Evolutionary conservation across 2,113 vertebrate genomes (phyloP).

Genomic region (Cyanocitta stelleri): DNA sequence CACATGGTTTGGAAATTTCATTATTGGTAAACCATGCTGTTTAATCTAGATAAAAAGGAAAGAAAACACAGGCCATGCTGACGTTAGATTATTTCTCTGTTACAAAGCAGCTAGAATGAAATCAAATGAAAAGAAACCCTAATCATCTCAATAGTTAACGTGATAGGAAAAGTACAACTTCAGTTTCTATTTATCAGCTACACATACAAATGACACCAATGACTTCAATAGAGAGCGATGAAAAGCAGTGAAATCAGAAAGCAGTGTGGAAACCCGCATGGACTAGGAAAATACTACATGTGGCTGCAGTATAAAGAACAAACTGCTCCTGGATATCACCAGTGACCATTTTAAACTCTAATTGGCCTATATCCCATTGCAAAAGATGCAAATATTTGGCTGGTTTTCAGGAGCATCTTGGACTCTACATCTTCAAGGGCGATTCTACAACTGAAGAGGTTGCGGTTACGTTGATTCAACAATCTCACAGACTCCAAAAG

Average conservation of each 20-base stretch:
- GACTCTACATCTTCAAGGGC: neutral
- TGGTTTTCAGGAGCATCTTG: neutral
- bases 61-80: neutral
- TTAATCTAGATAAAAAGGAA: neutral
- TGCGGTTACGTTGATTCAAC: neutral
- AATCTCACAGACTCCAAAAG: neutral
- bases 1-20: neutral
- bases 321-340: neutral
- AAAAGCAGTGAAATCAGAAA: neutral
- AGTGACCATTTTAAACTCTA: neutral
- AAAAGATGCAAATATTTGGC: neutral
- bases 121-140: accelerated
- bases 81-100: neutral
- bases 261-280: neutral
- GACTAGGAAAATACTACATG: neutral
- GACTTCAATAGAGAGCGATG: neutral
- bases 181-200: neutral
- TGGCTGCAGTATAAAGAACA: neutral
- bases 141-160: neutral
- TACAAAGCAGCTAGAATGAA: neutral
- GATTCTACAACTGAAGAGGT: neutral
- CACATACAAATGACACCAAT: neutral
- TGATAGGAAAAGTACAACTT: neutral
- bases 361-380: neutral
- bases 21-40: neutral